Evolutionary conservation across 2,113 vertebrate genomes (phyloP).

Genomic region (Lipotes vexillifer): DNA sequence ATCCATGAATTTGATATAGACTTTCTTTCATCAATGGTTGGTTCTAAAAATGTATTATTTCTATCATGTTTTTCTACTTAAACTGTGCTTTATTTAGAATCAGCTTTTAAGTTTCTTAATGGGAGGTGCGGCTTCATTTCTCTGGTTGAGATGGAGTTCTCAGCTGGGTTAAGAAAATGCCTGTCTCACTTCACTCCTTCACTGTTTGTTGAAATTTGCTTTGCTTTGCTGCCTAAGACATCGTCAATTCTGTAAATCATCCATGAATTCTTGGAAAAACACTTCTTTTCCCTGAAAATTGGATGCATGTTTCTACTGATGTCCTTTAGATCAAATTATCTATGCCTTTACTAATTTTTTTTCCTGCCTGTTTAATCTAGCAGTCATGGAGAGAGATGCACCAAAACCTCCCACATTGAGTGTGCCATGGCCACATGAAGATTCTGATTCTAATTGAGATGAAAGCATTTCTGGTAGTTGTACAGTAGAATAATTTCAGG

Average conservation of each 20-base stretch:
- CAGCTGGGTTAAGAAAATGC: not conserved
- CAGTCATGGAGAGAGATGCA: not conserved
- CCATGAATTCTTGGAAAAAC: not conserved
- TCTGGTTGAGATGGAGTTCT: not conserved
- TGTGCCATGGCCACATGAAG: rapidly evolving
- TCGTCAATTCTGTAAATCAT: not conserved
- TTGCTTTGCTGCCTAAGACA: not conserved
- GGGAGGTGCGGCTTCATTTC: not conserved
- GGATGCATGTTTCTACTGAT: not conserved
- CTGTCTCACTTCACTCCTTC: not conserved
- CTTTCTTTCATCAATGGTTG: not conserved
- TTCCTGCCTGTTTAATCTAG: not conserved
- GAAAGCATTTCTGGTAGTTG: not conserved
- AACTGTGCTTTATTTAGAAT: not conserved
- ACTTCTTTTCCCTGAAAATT: not conserved
- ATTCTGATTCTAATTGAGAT: not conserved
- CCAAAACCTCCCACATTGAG: not conserved
- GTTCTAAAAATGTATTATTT: not conserved
- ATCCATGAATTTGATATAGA: not conserved
- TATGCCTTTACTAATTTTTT: not conserved
- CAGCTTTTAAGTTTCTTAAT: not conserved
- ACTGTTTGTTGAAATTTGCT: not conserved
- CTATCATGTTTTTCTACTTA: not conserved
- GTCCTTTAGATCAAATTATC: not conserved
- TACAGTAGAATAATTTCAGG: not conserved